A percentile compares a stretch with the other conserved stretches of the same genome.
Conservation (phyloP, 1,140 invertebrate genomes). For the Telenomus remus region DNA sequence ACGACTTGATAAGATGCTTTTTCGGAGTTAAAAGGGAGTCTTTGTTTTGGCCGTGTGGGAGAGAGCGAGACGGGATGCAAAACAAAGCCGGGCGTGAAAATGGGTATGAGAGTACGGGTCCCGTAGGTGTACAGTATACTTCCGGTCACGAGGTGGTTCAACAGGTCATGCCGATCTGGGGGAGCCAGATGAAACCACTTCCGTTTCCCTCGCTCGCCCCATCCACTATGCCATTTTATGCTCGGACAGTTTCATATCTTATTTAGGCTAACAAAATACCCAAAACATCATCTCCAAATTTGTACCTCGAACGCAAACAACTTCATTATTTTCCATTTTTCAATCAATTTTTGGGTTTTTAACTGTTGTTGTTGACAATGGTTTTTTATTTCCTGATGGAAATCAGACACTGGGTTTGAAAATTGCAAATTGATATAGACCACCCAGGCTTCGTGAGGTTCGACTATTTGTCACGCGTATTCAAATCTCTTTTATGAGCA, state of each 20-base stretch:
- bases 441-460: too few species aligned
- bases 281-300: too few species aligned
- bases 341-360: too few species aligned
- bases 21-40: constrained; percentile 64
- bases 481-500: constrained; percentile 19
- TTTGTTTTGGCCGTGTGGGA: constrained; percentile 64
- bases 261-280: too few species aligned
- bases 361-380: too few species aligned
- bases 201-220: constrained; percentile 62
- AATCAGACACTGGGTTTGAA: too few species aligned
- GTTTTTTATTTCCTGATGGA: too few species aligned
- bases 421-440: too few species aligned
- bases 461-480: constrained; percentile 21
- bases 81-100: constrained; percentile 33
- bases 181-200: constrained; percentile 76
- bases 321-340: too few species aligned
- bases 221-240: constrained; percentile 52
- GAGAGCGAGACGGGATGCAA: constrained; percentile 30
- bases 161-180: constrained; percentile 74
- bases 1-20: constrained; percentile 64
- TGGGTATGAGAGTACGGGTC: constrained; percentile 50
- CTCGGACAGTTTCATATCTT: constrained; percentile 53
- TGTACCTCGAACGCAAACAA: too few species aligned
- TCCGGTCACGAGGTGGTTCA: constrained; percentile 76
- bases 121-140: constrained; percentile 71